phyloP scores from a whole-genome alignment of 2,797 vertebrate species.

The Lateolabrax maculatus region DNA sequence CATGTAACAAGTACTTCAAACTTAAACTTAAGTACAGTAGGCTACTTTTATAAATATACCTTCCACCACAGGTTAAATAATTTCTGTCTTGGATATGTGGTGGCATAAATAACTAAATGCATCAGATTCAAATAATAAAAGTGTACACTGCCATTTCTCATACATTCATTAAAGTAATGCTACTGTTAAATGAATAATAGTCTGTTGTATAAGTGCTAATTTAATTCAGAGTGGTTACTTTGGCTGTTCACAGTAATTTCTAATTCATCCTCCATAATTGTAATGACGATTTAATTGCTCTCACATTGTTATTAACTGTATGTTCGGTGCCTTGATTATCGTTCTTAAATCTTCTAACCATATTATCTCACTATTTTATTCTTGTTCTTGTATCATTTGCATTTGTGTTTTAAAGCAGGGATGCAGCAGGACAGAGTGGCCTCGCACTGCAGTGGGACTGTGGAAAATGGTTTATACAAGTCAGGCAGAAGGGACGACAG shows the following conservation, averaged over 20 bases:
- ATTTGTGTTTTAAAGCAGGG: background rate
- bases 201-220: constrained; percentile 15
- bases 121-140: background rate
- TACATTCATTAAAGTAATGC: background rate
- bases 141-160: background rate
- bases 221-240: constrained; percentile 10
- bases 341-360: background rate
- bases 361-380: background rate
- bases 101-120: background rate
- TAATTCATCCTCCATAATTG: constrained; percentile 19
- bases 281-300: constrained; percentile 27
- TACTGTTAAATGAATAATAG: background rate
- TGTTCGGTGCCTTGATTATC: background rate
- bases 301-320: constrained; percentile 8
- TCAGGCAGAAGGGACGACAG: background rate
- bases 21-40: background rate
- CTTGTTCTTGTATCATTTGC: background rate
- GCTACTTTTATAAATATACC: background rate
- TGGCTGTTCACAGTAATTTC: constrained; percentile 16
- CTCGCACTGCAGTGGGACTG: constrained; percentile 15
- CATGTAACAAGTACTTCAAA: background rate
- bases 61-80: background rate
- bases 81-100: background rate
- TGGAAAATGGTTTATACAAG: constrained; percentile 16
- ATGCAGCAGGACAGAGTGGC: background rate